These are phyloP conservation scores for Hedya salicella DNA, from an alignment of 2,888 invertebrate species.

Conservation along the genomic window DNA sequence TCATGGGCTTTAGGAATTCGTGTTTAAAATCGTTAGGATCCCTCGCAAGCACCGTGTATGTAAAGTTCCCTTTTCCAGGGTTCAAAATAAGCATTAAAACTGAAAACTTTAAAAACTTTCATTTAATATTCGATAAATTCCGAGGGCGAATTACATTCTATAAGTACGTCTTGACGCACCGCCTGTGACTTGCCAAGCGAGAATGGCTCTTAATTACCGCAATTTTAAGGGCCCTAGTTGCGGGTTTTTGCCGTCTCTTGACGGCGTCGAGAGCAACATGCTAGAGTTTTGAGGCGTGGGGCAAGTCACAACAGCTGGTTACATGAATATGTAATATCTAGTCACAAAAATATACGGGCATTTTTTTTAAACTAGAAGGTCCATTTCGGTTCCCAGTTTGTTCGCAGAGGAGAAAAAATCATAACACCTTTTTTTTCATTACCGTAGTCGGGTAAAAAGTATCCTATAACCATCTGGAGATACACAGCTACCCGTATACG, in stretches of 20 bases:
- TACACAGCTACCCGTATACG: no score
- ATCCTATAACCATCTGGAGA: no score
- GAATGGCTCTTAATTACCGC: constrained; percentile 77
- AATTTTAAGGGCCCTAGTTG: constrained; percentile 74
- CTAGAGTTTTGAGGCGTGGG: constrained; percentile 62
- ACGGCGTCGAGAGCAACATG: constrained; percentile 63
- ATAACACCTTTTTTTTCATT: no score
- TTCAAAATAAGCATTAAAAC: constrained; percentile 23
- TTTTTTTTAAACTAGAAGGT: no score
- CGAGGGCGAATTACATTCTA: constrained; percentile 47
- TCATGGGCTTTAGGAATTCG: no score
- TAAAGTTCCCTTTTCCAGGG: not conserved
- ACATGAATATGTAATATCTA: no score
- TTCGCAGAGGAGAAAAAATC: no score
- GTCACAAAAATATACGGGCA: no score
- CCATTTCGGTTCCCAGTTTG: no score
- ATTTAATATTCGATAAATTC: constrained; percentile 73
- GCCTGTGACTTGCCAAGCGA: constrained; percentile 76
- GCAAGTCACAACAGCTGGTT: constrained; percentile 44
- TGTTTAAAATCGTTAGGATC: no score
- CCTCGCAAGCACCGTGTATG: not conserved
- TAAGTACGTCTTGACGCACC: constrained; percentile 56
- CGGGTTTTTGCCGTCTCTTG: constrained; percentile 63
- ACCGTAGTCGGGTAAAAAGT: no score
- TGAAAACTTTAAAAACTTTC: constrained; percentile 45